Base-by-base conservation (phyloP, 2,797 vertebrate genomes). In the Strix occidentalis region DNA sequence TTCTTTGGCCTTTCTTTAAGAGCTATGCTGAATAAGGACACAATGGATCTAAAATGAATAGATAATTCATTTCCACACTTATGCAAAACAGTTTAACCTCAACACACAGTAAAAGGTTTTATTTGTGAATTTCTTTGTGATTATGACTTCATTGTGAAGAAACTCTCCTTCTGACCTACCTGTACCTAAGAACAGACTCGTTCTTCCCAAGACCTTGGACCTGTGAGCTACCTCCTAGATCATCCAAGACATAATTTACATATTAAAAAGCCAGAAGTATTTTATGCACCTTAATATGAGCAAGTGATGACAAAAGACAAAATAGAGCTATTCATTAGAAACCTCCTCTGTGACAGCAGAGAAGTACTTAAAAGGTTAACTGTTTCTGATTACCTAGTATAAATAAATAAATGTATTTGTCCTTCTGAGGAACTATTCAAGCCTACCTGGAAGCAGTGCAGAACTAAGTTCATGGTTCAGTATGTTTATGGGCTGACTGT, bases 71-170 rank as follows among this genome's bases (percentile, higher is more conserved):
- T 96, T 95, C 79, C 43, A 78, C 78, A 66, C 61, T 95, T 87
- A 77, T 28, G 75, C 41, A 96, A 90, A 97, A 66, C 16, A 90
- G 48, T 90, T 95, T 89, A 96, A 82, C 66, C 94, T 95, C 80
- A 87, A 71, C 20, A 81, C 24, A 58, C 31, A 46, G 45, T 58
- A 71, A 90, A 96, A 76, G 35, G n/a, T 69, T 96, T 95, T 72
- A 82, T 66, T 41, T 84, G 39, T 48, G 84, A 85, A 89, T 94
- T 76, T 87, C 70, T 92, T 79, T 89, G 61, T 65, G 69, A 84
- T 93, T 87, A 66, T 89, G 69, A 17, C 63, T 82, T 84, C n/a
- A 16, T n/a, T 61, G 31, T 63, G 56, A 68, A 82, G 54, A 90
- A 92, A 61, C 24, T 75, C 68, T 84, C 26, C 35, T 83, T 33